phyloP scores from a whole-genome alignment of 2,888 invertebrate genomes.

The Diplazon laetatorius region DNA sequence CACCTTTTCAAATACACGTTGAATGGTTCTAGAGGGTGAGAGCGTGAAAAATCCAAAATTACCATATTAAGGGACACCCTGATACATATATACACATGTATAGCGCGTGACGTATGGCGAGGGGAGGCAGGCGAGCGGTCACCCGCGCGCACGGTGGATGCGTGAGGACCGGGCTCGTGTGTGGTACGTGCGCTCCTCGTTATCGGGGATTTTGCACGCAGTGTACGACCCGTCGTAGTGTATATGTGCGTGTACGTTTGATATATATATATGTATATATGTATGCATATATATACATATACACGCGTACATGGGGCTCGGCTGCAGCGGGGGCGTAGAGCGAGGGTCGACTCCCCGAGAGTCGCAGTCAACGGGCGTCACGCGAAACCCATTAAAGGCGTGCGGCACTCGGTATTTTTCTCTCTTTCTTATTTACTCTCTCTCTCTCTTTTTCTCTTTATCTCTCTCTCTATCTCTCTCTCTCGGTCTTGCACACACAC shows the following conservation, averaged over 20 bases:
- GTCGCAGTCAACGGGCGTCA: conserved; percentile 68
- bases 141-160: conserved; percentile 49
- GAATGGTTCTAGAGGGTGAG: no score
- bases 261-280: conserved; percentile 9
- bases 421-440: conserved; percentile 23
- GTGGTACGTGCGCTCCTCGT: conserved; percentile 64
- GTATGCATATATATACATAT: conserved; percentile 11
- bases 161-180: conserved; percentile 40
- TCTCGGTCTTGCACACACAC: conserved; percentile 20
- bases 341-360: conserved; percentile 48
- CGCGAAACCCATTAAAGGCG: conserved; percentile 73
- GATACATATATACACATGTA: conserved; percentile 26
- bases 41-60: no score
- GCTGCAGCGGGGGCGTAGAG: conserved; percentile 50
- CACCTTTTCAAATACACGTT: no score
- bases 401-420: conserved; percentile 66
- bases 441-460: conserved; percentile 19
- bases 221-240: conserved; percentile 27
- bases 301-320: conserved; percentile 9
- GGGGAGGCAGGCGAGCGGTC: conserved; percentile 19
- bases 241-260: conserved; percentile 2
- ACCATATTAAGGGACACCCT: conserved; percentile 11
- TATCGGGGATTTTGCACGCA: conserved; percentile 67
- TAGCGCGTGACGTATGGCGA: conserved; percentile 31
- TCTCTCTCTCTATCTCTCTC: conserved; percentile 26